Base-by-base conservation (phyloP, 2,113 vertebrate genomes). In the Pitta sordida region DNA sequence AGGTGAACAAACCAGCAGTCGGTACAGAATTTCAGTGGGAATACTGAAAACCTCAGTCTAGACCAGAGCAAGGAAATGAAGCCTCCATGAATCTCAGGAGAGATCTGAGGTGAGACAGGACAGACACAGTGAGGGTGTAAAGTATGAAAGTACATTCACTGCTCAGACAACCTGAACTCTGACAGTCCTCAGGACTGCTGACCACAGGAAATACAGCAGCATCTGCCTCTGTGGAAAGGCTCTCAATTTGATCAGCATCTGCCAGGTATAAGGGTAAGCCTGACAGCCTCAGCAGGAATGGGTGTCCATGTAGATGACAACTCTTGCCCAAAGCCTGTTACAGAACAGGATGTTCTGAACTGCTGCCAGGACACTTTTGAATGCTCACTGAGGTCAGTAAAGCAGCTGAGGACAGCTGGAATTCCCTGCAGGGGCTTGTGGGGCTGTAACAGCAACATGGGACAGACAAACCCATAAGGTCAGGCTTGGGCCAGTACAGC, bases 291-390 rank as follows among this genome's bases (percentile, higher is more conserved):
- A 26, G 68, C 34, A 80, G 55, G 51, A 63, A 6, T 2, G 43
- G 26, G 32, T 4, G 4, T 62, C 60, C 0, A 0, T 4, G n/a
- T 3, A 21, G 86, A 18, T 10, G 21, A 39, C 6, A 88, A 5
- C 27, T 37, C 53, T 23, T 71, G 22, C 18, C 55, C 48, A 44
- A 58, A 48, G 51, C 12, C 12, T 29, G 3, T 22, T 79, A 29
- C 16, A 88, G 49, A 78, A 27, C 22, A 51, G 23, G 55, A 22
- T 30, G 29, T 29, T 65, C 67, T 13, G 8, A 6, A 12, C 11
- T 56, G 19, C 37, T 86, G 37, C 46, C 60, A 70, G 52, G n/a
- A 81, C 48, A 23, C 13, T 39, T 73, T 2, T 0, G 3, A 22
- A 20, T n/a, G 55, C 26, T 36, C 0, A 1, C 16, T 13, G 20